Percentiles rank a stretch among this genome's conserved stretches.
Evolutionary conservation across 2,888 invertebrate genomes (phyloP).

Genomic region (Drosophila affinis): DNA sequence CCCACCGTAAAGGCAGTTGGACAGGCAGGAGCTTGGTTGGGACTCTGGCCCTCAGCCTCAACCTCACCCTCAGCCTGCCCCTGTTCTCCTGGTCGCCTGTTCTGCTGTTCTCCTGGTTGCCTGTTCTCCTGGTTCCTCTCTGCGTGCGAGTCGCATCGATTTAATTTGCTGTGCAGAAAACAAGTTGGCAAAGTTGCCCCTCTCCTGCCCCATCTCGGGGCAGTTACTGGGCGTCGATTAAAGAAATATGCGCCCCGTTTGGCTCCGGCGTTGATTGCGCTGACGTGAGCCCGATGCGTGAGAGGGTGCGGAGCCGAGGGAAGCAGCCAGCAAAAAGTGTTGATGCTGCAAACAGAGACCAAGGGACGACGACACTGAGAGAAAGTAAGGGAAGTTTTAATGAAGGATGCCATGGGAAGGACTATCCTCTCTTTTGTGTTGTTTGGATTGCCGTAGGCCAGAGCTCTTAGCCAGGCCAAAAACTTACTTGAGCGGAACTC

Average conservation of each 20-base stretch:
- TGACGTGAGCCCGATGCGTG: constrained; percentile 62
- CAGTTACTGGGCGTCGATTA: constrained; percentile 72
- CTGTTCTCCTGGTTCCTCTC: neutral
- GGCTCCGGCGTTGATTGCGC: constrained; percentile 65
- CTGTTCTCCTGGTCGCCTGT: neutral
- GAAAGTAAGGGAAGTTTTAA: neutral
- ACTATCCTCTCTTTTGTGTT: too few relatives aligned
- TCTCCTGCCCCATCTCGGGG: neutral
- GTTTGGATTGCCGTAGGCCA: too few relatives aligned
- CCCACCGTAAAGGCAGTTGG: constrained; percentile 63
- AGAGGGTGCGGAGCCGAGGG: constrained; percentile 2
- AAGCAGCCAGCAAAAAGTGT: constrained; percentile 43
- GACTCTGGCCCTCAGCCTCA: neutral
- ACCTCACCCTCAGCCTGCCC: neutral
- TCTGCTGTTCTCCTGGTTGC: neutral
- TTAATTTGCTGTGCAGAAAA: constrained; percentile 74
- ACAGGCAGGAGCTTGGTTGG: constrained; percentile 41
- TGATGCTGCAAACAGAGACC: constrained; percentile 45
- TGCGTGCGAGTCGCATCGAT: constrained; percentile 68
- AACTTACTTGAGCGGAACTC: too few relatives aligned
- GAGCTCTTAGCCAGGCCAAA: too few relatives aligned
- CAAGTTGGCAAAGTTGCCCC: constrained; percentile 34
- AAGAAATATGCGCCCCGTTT: constrained; percentile 70
- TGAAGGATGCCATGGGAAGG: too few relatives aligned
- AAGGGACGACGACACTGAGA: neutral